phyloP scores from a whole-genome alignment of 2,113 vertebrate species.

The Notarius quadriscutis region DNA sequence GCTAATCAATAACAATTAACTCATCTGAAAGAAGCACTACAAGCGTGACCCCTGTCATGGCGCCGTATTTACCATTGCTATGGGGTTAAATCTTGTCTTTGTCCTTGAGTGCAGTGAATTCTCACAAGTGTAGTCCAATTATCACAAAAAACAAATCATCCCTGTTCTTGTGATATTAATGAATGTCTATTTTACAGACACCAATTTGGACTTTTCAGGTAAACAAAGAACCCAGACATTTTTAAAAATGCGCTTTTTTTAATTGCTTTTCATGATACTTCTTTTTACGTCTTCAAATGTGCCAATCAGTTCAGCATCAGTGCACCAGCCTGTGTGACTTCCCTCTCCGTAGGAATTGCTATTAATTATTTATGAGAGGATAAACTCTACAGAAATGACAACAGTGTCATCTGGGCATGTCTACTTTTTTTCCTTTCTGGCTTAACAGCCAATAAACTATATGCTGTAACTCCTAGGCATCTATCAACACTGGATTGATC shows the following conservation, averaged over 20 bases:
- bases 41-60: too few species aligned
- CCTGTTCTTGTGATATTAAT: neutral
- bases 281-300: neutral
- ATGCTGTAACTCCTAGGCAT: neutral
- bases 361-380: conserved; percentile 44
- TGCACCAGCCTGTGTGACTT: neutral
- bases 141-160: neutral
- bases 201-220: neutral
- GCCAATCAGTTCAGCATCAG: neutral
- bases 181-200: neutral
- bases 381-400: conserved; percentile 20
- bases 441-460: conserved; percentile 1
- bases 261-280: conserved; percentile 1
- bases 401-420: conserved; percentile 12
- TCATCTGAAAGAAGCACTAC: too few species aligned
- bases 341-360: neutral
- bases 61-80: too few species aligned
- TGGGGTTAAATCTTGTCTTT: neutral
- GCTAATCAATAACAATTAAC: too few species aligned
- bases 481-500: conserved; percentile 9
- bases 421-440: neutral
- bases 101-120: neutral
- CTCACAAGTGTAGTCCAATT: neutral
- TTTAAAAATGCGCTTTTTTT: neutral
- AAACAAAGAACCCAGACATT: neutral